Percentiles rank a stretch among this genome's conserved stretches.
phyloP scores from a whole-genome alignment of 2,113 vertebrate species.

The Centropristis striata region DNA sequence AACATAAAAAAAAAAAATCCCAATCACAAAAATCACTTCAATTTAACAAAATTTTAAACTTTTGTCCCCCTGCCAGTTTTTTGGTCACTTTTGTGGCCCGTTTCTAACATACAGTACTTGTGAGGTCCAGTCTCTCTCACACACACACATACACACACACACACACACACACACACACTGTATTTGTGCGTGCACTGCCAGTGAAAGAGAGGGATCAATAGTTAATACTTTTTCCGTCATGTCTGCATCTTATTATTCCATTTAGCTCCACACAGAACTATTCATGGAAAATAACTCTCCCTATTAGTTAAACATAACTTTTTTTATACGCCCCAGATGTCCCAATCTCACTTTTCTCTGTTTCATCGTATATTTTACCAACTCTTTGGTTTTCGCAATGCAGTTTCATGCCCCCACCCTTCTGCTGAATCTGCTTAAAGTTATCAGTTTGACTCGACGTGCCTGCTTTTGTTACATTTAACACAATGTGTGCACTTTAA shows the following conservation, averaged over 20 bases:
- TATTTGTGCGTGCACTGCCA: slow-evolving; percentile 20
- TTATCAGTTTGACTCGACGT: slow-evolving; percentile 22
- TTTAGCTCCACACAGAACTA: slow-evolving; percentile 39
- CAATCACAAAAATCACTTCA: too few species aligned
- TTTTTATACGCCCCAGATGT: slow-evolving; percentile 32
- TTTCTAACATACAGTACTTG: too few species aligned
- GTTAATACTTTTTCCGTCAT: slow-evolving; percentile 48
- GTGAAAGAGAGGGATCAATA: slow-evolving; percentile 53
- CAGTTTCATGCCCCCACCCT: slow-evolving; percentile 14
- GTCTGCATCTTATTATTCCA: slow-evolving; percentile 64
- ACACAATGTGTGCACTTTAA: slow-evolving; percentile 55
- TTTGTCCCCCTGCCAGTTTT: too few species aligned
- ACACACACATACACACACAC: too few species aligned
- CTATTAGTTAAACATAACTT: slow-evolving; percentile 40
- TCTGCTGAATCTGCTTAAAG: slow-evolving; percentile 60
- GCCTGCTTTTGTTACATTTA: slow-evolving; percentile 22
- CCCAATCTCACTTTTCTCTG: slow-evolving; percentile 41
- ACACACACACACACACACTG: background rate
- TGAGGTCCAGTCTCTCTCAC: too few species aligned
- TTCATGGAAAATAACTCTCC: slow-evolving; percentile 58
- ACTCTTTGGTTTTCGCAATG: slow-evolving; percentile 3
- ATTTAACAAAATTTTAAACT: too few species aligned
- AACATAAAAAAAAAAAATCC: too few species aligned
- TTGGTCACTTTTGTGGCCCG: too few species aligned
- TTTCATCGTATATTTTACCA: slow-evolving; percentile 57